Conservation (phyloP, 1,140 invertebrate genomes). For the Microvelia longipes region DNA sequence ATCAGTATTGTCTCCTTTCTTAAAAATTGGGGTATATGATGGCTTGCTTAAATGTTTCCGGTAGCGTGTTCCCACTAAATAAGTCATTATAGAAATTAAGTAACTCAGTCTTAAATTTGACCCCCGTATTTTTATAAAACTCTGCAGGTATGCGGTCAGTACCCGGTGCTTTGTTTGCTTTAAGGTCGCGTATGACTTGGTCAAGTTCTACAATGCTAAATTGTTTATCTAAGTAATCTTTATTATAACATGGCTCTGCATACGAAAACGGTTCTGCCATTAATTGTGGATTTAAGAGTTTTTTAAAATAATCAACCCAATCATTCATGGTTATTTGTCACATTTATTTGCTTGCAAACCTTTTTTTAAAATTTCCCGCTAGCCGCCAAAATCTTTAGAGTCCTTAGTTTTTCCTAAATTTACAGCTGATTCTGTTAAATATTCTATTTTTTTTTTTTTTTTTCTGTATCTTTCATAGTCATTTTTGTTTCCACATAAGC, state of each 20-base stretch:
- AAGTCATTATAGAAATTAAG: background rate
- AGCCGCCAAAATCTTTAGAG: background rate
- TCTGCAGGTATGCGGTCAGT: background rate
- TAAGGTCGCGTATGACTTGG: background rate
- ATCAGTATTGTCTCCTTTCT: constrained; percentile 10
- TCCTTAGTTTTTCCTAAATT: background rate
- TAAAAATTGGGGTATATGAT: constrained; percentile 9
- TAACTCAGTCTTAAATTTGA: background rate
- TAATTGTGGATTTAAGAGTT: background rate
- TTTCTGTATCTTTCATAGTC: background rate
- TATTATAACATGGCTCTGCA: constrained; percentile 2
- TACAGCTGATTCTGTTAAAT: background rate
- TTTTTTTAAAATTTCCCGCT: background rate
- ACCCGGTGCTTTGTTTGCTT: background rate
- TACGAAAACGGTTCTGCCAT: background rate
- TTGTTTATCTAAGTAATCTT: constrained; percentile 6
- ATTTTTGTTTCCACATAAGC: background rate
- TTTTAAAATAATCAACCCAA: constrained; percentile 1
- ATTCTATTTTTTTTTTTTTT: background rate
- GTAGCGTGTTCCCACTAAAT: background rate
- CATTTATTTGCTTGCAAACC: background rate
- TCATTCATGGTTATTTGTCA: background rate
- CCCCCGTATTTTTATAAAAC: background rate
- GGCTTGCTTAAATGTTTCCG: constrained; percentile 1
- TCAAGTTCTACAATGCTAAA: constrained; percentile 6